A percentile compares a stretch with the other conserved stretches of the same genome.
Conservation (phyloP, 1,140 invertebrate species). For the Zophobas atratus region DNA sequence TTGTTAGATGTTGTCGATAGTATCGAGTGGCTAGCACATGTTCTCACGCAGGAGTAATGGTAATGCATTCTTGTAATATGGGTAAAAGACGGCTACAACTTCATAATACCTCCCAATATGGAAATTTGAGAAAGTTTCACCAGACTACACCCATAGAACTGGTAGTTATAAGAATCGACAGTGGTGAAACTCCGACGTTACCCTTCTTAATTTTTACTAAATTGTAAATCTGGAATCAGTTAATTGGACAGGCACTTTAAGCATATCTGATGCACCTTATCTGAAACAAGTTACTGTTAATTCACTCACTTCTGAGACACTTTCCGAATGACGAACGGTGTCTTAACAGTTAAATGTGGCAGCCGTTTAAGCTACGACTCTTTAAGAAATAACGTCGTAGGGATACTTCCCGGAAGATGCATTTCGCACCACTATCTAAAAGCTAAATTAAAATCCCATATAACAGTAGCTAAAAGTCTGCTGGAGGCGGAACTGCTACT, state of each 20-base stretch:
- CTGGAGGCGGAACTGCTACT: slow-evolving; percentile 16
- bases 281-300: slow-evolving; percentile 1
- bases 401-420: no score
- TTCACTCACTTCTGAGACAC: slow-evolving; percentile 20
- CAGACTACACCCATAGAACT: slow-evolving; percentile 20
- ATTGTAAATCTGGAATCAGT: slow-evolving; percentile 1
- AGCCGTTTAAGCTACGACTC: neutral
- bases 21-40: slow-evolving; percentile 31
- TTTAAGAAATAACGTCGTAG: neutral
- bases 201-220: slow-evolving; percentile 12
- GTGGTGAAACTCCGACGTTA: slow-evolving; percentile 2
- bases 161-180: slow-evolving; percentile 6
- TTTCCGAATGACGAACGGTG: neutral
- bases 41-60: slow-evolving; percentile 35
- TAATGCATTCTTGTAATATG: slow-evolving; percentile 34
- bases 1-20: slow-evolving; percentile 30
- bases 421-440: neutral
- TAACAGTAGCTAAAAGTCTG: slow-evolving; percentile 7
- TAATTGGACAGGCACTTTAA: slow-evolving; percentile 11
- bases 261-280: slow-evolving; percentile 3
- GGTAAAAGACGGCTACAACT: slow-evolving; percentile 23
- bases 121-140: slow-evolving; percentile 27
- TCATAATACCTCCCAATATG: slow-evolving; percentile 16
- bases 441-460: slow-evolving; percentile 12
- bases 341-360: neutral